Base-by-base conservation (phyloP, 2,888 invertebrate species). In the Reticulitermes lucifugus region DNA sequence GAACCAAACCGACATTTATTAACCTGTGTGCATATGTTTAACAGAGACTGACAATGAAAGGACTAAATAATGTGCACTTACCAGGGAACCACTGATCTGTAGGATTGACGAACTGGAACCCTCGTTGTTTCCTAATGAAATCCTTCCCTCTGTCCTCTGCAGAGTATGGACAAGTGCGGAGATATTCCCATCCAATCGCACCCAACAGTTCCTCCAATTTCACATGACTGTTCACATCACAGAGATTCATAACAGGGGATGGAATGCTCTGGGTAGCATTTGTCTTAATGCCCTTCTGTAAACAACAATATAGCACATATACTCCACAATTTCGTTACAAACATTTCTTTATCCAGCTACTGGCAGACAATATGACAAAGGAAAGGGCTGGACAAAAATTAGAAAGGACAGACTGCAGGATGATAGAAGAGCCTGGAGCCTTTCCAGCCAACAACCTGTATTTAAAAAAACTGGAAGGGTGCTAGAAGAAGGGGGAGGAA, bases 21-120 rank as follows among this genome's bases (percentile, higher is more conserved):
- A 12, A 12, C 46, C 46, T 12, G 35, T 35, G 35, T 35, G 35
- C 35, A 46, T 46, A 12, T 46, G 12, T 12, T 46, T 9, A 12
- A 12, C 12, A 18, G 14, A 55, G 55, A 55, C 55, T 55, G 55
- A 55, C 55, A 55, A 14, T 18, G 18, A 65, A 65, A 65, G 65
- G 12, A 12, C 12, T 65, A 25, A 21, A 65, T 25, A 10, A n/a
- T 2, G 4, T 55, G 88, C 89, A 70, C 70, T 89, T 90, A 95
- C 96, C 97, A 90, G 96, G 96, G 90, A 97, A 98, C 96, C 96
- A 97, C 87, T 95, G 94, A 88, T 98, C 96, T 0, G 96, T 96
- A 1, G 98, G 97, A 91, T 97, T 97, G 83, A 98, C 92, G 90
- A 95, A 93, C 89, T 97, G 96, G 90, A 97, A 97, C 79, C 97